These are phyloP conservation scores for Clinocottus analis DNA, from an alignment of 2,113 vertebrate species.

Conservation along the genomic window DNA sequence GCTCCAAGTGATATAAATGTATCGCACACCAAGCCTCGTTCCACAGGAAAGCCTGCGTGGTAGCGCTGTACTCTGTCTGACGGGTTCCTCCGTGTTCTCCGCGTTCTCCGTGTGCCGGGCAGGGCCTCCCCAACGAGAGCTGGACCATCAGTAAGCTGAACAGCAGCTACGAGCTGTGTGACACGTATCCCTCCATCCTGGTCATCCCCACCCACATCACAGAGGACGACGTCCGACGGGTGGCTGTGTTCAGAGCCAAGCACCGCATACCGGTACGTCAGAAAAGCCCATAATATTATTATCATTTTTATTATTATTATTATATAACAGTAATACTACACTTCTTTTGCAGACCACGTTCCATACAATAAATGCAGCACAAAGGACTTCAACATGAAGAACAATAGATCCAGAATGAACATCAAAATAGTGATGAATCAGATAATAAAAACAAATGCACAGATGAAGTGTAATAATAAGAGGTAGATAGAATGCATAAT, in stretches of 20 bases:
- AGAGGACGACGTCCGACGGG: conserved; percentile 92
- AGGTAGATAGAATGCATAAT: background rate
- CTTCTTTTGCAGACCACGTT: no score
- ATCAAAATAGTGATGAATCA: background rate
- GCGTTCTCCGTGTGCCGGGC: background rate
- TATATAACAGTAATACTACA: no score
- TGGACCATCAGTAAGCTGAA: conserved; percentile 97
- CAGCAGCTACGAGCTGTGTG: conserved; percentile 92
- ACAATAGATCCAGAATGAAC: background rate
- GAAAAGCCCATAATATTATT: background rate
- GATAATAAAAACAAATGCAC: background rate
- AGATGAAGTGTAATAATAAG: no score
- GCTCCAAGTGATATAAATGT: no score
- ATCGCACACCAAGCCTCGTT: background rate
- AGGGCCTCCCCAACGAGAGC: conserved; percentile 98
- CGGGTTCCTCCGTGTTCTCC: background rate
- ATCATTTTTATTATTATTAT: no score
- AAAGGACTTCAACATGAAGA: no score
- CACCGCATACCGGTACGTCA: conserved; percentile 93
- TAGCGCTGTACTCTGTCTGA: background rate
- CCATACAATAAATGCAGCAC: no score
- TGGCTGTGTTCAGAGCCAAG: conserved; percentile 92
- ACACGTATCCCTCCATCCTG: conserved; percentile 93
- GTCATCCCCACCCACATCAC: conserved; percentile 93
- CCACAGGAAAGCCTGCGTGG: no score